Conservation (phyloP, 2,888 invertebrate genomes). For the Lamproptera curius region DNA sequence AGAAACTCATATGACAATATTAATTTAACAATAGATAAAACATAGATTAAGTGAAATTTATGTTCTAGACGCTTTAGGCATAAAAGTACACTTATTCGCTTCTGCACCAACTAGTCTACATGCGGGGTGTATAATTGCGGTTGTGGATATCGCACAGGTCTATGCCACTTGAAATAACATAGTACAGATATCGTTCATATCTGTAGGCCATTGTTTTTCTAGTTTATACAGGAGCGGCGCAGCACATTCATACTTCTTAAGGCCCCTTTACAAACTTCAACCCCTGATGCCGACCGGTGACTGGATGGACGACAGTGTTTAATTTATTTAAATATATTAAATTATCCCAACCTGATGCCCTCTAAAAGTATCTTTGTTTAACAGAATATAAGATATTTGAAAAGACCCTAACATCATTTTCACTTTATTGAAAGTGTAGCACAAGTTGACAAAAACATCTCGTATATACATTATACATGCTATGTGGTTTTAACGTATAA, state of each 20-base stretch:
- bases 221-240: slow-evolving; percentile 15
- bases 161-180: slow-evolving; percentile 64
- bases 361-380: neutral
- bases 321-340: slow-evolving; percentile 1
- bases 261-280: slow-evolving; percentile 6
- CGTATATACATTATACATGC: too few species aligned
- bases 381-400: too few species aligned
- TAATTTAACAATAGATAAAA: too few species aligned
- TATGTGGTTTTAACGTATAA: too few species aligned
- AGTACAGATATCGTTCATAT: slow-evolving; percentile 46
- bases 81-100: neutral
- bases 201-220: slow-evolving; percentile 30
- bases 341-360: neutral
- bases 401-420: too few species aligned
- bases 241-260: slow-evolving; percentile 17
- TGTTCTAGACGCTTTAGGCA: too few species aligned
- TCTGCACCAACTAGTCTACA: slow-evolving; percentile 28
- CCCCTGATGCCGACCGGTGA: neutral
- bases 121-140: slow-evolving; percentile 42
- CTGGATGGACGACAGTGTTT: neutral
- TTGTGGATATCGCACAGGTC: slow-evolving; percentile 53
- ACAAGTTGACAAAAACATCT: too few species aligned
- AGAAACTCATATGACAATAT: too few species aligned
- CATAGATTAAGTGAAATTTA: too few species aligned
- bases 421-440: too few species aligned